phyloP scores from a whole-genome alignment of 2,888 invertebrate species.

The Platycheirus albimanus region DNA sequence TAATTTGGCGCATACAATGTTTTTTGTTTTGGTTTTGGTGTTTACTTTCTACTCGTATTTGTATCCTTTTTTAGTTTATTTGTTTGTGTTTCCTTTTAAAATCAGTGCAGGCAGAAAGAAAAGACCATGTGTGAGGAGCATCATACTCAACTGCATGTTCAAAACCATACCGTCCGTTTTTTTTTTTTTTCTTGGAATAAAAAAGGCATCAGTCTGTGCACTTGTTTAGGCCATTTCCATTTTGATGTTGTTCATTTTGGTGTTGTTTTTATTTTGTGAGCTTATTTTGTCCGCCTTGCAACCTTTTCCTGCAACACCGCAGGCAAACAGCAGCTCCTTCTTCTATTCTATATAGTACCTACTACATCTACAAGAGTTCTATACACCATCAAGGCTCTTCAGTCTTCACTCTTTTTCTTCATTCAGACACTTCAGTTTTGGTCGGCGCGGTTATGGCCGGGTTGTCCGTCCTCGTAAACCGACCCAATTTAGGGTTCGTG shows the following conservation, averaged over 20 bases:
- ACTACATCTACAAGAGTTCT: too few species aligned
- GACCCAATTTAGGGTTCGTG: conserved; percentile 72
- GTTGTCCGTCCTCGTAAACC: conserved; percentile 63
- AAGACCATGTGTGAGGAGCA: conserved; percentile 46
- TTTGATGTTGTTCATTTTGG: conserved; percentile 64
- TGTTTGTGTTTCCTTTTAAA: conserved; percentile 1
- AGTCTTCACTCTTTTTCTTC: conserved; percentile 33
- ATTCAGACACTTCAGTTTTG: conserved; percentile 45
- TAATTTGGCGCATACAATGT: conserved; percentile 63
- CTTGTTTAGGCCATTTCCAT: conserved; percentile 66
- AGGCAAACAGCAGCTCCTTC: conserved; percentile 30
- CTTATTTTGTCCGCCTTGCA: conserved; percentile 12
- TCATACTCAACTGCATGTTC: neutral
- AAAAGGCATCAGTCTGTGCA: conserved; percentile 55
- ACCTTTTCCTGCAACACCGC: conserved; percentile 40
- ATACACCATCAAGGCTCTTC: conserved; percentile 36
- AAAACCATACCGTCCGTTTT: neutral
- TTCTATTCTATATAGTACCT: neutral
- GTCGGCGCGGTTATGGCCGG: conserved; percentile 51
- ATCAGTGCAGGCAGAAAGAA: conserved; percentile 18
- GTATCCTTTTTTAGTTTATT: conserved; percentile 17
- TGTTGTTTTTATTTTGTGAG: conserved; percentile 42
- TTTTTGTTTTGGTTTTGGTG: conserved; percentile 13
- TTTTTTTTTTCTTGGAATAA: conserved; percentile 38
- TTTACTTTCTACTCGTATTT: conserved; percentile 24